These are phyloP conservation scores for Hipposideros larvatus DNA, from an alignment of 2,797 vertebrate species.

Conservation along the genomic window DNA sequence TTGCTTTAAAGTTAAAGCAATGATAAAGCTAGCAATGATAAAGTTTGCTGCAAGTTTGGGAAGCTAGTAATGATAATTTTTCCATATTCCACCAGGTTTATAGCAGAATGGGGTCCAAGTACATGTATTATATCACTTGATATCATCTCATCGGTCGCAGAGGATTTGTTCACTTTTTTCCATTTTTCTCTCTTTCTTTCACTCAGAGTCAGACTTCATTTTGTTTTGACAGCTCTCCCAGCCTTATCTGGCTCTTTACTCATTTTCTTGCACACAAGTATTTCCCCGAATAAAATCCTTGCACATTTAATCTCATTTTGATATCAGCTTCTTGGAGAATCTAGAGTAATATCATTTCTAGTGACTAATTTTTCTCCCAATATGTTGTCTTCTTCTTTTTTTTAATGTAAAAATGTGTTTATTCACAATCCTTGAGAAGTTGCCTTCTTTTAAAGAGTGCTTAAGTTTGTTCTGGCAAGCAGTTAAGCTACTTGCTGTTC, in stretches of 20 bases:
- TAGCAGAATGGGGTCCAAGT: neutral
- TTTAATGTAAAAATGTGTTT: too few species aligned
- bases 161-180: neutral
- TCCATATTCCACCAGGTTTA: neutral
- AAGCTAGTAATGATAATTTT: neutral
- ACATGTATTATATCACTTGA: neutral
- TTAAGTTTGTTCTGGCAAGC: neutral
- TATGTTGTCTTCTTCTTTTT: neutral
- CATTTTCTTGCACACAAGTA: neutral
- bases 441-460: constrained; percentile 12
- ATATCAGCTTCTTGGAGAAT: neutral
- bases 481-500: neutral
- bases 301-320: neutral
- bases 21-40: too few species aligned
- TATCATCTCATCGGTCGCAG: neutral
- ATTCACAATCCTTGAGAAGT: too few species aligned
- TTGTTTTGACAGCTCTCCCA: neutral
- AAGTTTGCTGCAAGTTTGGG: neutral
- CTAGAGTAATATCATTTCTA: neutral
- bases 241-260: neutral
- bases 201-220: neutral
- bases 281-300: neutral
- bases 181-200: neutral
- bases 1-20: neutral
- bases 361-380: neutral